Conservation (phyloP, 2,888 invertebrate genomes). For the Dynastes hyllus region DNA sequence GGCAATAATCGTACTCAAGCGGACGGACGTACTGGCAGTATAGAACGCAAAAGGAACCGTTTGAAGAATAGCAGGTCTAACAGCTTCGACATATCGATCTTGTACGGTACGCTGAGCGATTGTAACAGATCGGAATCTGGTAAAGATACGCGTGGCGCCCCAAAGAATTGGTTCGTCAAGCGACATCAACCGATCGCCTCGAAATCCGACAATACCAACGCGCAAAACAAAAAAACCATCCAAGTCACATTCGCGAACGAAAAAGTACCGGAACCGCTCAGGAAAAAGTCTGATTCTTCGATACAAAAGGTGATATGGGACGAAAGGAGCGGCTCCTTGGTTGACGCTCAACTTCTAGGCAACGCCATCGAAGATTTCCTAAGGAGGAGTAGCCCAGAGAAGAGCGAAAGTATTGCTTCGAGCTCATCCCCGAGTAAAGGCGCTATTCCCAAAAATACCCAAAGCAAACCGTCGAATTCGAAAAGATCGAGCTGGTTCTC, state of each 20-base stretch:
- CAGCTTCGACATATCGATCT: slow-evolving; percentile 87
- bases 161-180: slow-evolving; percentile 85
- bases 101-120: slow-evolving; percentile 72
- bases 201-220: slow-evolving; percentile 62
- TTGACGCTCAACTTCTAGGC: slow-evolving; percentile 86
- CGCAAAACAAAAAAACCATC: slow-evolving; percentile 65
- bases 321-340: slow-evolving; percentile 83
- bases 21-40: slow-evolving; percentile 56
- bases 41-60: slow-evolving; percentile 74
- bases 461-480: slow-evolving; percentile 61
- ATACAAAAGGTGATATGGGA: slow-evolving; percentile 80
- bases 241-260: slow-evolving; percentile 78
- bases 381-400: slow-evolving; percentile 75
- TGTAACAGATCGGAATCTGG: slow-evolving; percentile 48
- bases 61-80: slow-evolving; percentile 85
- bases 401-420: slow-evolving; percentile 62
- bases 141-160: slow-evolving; percentile 65
- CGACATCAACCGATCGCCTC: slow-evolving; percentile 85
- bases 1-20: background rate
- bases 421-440: slow-evolving; percentile 64
- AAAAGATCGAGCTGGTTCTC: slow-evolving; percentile 74
- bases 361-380: slow-evolving; percentile 90
- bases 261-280: slow-evolving; percentile 24
- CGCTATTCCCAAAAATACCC: slow-evolving; percentile 69
- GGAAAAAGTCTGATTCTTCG: background rate